Base-by-base conservation (phyloP, 1,140 invertebrate genomes). In the Euwallacea similis region DNA sequence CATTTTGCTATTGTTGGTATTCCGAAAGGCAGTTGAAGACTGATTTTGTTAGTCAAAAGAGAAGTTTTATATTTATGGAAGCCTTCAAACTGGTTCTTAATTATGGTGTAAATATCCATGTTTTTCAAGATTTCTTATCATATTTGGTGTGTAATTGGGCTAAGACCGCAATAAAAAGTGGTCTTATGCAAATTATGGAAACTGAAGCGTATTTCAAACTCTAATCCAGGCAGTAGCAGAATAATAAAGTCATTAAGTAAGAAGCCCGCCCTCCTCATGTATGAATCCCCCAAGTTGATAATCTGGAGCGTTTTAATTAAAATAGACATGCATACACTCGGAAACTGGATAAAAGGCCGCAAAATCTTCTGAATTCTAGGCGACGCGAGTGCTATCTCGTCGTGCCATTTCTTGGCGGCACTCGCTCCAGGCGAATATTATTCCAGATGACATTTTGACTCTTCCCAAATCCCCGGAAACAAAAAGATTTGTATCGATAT, bases 401-500 rank as follows among this genome's bases (percentile, higher is more conserved):
- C 9, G 46, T 50, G 46, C 9, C 46, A 50, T 11, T 33, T 33
- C 21, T 33, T 10, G 13, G 13, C 46, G 46, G 46, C 46, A 50
- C 46, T 50, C 3, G 46, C 46, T 50, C 13, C 13, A 13, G 46
- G 46, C 46, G 6, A 50, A 50, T 50, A 50, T 50, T 50, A 50
- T 50, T 50, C 46, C 46, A 50, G 46, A 11, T 50, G 46, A 13
- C 46, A 13, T 50, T 50, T 50, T 50, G 46, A 50, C 46, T 50
- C 13, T 50, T 11, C 46, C 9, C 13, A 50, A 50, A 50, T 50
- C 46, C 46, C 2, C 9, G 46, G 6, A 50, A 50, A 50, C 46
- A 50, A 50, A 50, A 50, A 50, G 46, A 50, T 50, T 50, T 50
- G 46, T 50, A 50, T 50, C 46, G 46, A 50, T 50, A 50, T 50